Evolutionary conservation across 2,113 vertebrate genomes (phyloP), one percentile per base, ranked within the genome.

Genomic region (Eira barbara): DNA sequence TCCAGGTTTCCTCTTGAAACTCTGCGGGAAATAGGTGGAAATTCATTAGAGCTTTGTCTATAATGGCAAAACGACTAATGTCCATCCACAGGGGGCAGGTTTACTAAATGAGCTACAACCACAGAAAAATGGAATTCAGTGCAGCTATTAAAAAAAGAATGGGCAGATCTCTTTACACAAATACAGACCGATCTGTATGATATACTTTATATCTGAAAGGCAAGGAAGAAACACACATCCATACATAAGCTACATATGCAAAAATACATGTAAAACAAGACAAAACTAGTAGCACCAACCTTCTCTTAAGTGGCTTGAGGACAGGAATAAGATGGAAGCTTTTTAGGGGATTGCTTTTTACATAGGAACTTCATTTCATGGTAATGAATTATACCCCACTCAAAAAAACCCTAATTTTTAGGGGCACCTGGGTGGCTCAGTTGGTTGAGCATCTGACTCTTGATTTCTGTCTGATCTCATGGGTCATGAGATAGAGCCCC

Each of bases 1-100:
- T 3, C 99, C 99, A 0, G 99, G 99, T 97, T 99, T 99, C 93
- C 99, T 99, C 97, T 99, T 99, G 98, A 99, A 99, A 98, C 99
- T 99, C 99, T 99, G 98, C 36, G 93, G 96, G 73, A 89, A 31
- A 61, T 36, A 94, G 0, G 10, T 69, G 23, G 73, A 92, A 84
- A 92, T 78, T 65, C 61, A 93, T 92, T 4, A 96, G 17, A 95
- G 21, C 18, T 18, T 79, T 93, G 20, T 69, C 55, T 95, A 10
- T 81, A 73, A 87, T 55, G 39, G 18, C 27, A 65, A 67, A 91
- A 92, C 63, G 67, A 79, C 45, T 71, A 34, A 59, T 11, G 11
- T 23, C n/a, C 7, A 73, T 6, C 15, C 4, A 47, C 1, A 45
- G 29, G 67, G 14, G 17, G 2, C 49, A 67, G 15, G 11, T 34